Percentiles rank a stretch among this genome's conserved stretches.
These are phyloP conservation scores for Neocrepidodera transversa DNA, from an alignment of 2,888 invertebrate species.

Conservation along the genomic window DNA sequence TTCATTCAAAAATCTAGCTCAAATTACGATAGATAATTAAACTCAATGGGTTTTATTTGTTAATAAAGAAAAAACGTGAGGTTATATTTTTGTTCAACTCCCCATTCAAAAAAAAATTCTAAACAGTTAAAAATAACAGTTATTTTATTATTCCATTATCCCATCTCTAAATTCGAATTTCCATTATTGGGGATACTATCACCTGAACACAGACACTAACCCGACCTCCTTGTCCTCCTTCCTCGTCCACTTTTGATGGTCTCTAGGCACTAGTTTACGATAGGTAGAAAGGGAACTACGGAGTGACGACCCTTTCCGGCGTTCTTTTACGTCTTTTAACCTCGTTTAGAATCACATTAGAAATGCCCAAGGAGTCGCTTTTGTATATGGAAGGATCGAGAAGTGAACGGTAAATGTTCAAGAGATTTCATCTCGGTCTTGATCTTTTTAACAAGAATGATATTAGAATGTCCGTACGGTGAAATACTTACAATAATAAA, in stretches of 20 bases:
- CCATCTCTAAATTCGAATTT: neutral
- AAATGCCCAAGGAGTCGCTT: neutral
- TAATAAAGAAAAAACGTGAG: no score
- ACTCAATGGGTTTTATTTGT: no score
- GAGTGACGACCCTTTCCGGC: neutral
- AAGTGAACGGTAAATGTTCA: neutral
- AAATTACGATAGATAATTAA: no score
- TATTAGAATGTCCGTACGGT: no score
- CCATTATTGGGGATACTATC: neutral
- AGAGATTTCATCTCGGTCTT: neutral
- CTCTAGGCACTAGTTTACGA: slow-evolving; percentile 1
- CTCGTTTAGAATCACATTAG: neutral
- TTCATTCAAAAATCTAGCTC: no score
- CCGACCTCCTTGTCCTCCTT: neutral
- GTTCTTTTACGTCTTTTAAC: neutral
- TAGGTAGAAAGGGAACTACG: neutral
- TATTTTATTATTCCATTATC: neutral
- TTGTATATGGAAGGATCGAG: neutral
- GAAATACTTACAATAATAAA: no score
- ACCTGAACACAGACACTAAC: neutral
- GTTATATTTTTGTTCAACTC: no score
- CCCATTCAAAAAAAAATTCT: no score
- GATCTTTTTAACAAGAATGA: neutral
- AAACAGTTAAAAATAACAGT: neutral
- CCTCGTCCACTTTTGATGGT: slow-evolving; percentile 1